A percentile compares a stretch with the other conserved stretches of the same genome.
Evolutionary conservation across 2,888 invertebrate species (phyloP).

Genomic region (Drosophila neutralis): DNA sequence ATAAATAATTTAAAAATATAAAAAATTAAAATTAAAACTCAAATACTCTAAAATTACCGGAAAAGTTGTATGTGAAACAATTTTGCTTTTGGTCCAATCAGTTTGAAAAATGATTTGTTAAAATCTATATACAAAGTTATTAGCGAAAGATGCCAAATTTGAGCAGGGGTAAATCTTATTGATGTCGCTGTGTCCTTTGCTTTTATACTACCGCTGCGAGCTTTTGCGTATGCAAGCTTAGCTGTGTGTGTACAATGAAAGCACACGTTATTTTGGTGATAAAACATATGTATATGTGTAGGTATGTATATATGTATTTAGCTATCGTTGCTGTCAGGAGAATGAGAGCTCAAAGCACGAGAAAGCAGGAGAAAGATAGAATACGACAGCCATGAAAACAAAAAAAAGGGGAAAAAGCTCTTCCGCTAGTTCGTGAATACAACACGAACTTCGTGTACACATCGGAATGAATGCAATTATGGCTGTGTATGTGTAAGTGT

Average conservation of each 20-base stretch:
- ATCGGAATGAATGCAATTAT: slow-evolving; percentile 57
- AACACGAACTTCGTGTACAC: slow-evolving; percentile 27
- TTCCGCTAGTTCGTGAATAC: slow-evolving; percentile 27
- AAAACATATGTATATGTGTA: background rate
- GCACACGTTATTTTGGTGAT: background rate
- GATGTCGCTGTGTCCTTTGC: slow-evolving; percentile 52
- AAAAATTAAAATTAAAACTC: background rate
- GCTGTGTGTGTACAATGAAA: slow-evolving; percentile 19
- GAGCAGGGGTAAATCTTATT: slow-evolving; percentile 34
- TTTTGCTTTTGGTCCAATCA: background rate
- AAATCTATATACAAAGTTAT: background rate
- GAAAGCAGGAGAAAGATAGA: slow-evolving; percentile 4
- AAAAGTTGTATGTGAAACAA: background rate
- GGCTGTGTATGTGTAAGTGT: slow-evolving; percentile 31
- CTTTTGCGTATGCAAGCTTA: slow-evolving; percentile 31
- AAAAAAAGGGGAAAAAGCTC: slow-evolving; percentile 27
- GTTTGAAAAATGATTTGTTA: background rate
- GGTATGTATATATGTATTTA: background rate
- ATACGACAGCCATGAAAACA: slow-evolving; percentile 10
- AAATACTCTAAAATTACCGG: background rate
- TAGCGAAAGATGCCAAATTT: slow-evolving; percentile 8
- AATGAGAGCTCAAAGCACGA: slow-evolving; percentile 6
- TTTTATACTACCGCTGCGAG: slow-evolving; percentile 41
- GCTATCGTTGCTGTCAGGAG: background rate
- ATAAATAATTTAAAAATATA: background rate